These are phyloP conservation scores for Papilio dardanus DNA, from an alignment of 1,140 invertebrate species.

Conservation along the genomic window DNA sequence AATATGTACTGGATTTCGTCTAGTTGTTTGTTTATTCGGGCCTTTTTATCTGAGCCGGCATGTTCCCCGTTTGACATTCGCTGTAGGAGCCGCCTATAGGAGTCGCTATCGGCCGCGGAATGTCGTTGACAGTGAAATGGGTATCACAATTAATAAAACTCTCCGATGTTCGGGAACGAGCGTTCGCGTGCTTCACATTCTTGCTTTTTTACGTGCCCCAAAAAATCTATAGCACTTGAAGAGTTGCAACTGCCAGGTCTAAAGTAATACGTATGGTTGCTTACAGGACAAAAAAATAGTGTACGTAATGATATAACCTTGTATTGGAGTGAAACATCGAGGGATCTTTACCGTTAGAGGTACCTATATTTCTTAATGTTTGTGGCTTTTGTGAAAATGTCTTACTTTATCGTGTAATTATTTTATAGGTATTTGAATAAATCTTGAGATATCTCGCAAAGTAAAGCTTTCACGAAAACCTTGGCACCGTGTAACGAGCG, in stretches of 20 bases:
- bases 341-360: not conserved
- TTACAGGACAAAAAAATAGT: not conserved
- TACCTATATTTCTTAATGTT: not conserved
- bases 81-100: conserved; percentile 53
- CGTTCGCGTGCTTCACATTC: conserved; percentile 61
- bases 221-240: not conserved
- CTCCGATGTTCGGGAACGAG: conserved; percentile 56
- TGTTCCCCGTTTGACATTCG: conserved; percentile 60
- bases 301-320: not conserved
- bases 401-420: not conserved
- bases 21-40: conserved; percentile 53
- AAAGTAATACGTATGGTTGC: not conserved
- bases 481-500: conserved; percentile 35
- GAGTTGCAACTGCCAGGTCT: not conserved
- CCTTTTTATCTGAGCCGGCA: conserved; percentile 72
- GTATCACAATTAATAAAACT: conserved; percentile 79
- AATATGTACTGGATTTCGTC: conserved; percentile 68
- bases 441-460: not conserved
- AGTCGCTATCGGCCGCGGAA: conserved; percentile 66
- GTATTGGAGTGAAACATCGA: too few species aligned
- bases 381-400: not conserved
- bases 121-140: conserved; percentile 79
- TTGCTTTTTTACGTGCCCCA: conserved; percentile 8
- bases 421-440: conserved; percentile 17
- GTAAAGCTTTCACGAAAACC: conserved; percentile 37